Percentiles rank a stretch among this genome's conserved stretches.
These are phyloP conservation scores for Drosophila parthenogenetica DNA, from an alignment of 2,888 invertebrate genomes.

Conservation along the genomic window DNA sequence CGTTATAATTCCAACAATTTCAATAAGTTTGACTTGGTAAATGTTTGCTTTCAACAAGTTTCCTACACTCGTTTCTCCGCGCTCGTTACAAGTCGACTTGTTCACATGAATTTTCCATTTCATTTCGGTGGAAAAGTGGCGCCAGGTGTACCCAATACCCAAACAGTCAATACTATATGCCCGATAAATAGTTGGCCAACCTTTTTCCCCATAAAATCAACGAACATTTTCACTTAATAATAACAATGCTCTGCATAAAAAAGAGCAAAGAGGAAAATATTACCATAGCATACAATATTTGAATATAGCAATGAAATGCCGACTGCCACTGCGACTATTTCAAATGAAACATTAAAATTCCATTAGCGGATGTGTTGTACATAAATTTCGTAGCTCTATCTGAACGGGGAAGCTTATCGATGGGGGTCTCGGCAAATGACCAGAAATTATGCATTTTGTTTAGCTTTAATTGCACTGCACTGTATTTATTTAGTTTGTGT, in stretches of 20 bases:
- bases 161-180: constrained; percentile 42
- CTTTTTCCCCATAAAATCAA: constrained; percentile 47
- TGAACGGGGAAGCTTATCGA: constrained; percentile 47
- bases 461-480: constrained; percentile 71
- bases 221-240: constrained; percentile 57
- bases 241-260: constrained; percentile 29
- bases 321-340: constrained; percentile 53
- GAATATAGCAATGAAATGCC: constrained; percentile 50
- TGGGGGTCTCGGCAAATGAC: constrained; percentile 49
- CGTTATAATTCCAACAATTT: constrained; percentile 3
- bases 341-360: constrained; percentile 78
- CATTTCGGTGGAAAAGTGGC: constrained; percentile 58
- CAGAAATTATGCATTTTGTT: constrained; percentile 76
- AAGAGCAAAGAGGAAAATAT: constrained; percentile 19
- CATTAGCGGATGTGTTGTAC: constrained; percentile 73
- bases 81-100: constrained; percentile 13
- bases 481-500: constrained; percentile 55
- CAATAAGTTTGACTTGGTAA: background rate
- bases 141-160: constrained; percentile 39
- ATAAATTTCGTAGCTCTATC: constrained; percentile 56
- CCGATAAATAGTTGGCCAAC: constrained; percentile 38
- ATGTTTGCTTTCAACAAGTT: constrained; percentile 12
- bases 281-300: constrained; percentile 50
- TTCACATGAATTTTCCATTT: constrained; percentile 33
- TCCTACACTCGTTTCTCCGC: background rate